Evolutionary conservation across 2,888 invertebrate species (phyloP).

Genomic region (Dermolepida albohirtum): DNA sequence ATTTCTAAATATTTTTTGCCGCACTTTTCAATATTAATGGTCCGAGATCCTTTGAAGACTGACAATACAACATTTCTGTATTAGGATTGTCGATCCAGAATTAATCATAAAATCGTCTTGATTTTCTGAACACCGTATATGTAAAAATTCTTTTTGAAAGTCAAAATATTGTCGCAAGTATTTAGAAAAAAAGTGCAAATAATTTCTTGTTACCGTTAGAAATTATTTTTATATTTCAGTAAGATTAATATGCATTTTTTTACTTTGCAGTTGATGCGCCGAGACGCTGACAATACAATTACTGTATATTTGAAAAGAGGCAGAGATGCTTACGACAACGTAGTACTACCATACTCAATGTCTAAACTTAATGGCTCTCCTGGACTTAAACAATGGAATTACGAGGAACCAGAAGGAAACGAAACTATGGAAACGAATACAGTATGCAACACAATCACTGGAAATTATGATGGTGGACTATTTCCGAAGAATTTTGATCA

Average conservation of each 20-base stretch:
- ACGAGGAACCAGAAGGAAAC: slow-evolving; percentile 58
- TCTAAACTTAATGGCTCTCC: slow-evolving; percentile 74
- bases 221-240: too few species aligned
- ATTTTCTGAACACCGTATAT: too few species aligned
- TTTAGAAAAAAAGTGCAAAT: too few species aligned
- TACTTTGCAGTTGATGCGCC: slow-evolving; percentile 67
- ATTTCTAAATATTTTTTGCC: too few species aligned
- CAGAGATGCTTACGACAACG: slow-evolving; percentile 49
- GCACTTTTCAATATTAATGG: too few species aligned
- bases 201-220: too few species aligned
- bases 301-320: slow-evolving; percentile 62
- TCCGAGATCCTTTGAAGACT: too few species aligned
- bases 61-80: too few species aligned
- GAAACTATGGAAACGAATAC: slow-evolving; percentile 63
- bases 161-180: too few species aligned
- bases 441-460: slow-evolving; percentile 75
- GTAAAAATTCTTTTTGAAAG: too few species aligned
- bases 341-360: slow-evolving; percentile 67
- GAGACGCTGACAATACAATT: slow-evolving; percentile 71
- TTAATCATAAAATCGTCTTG: too few species aligned
- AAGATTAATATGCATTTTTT: slow-evolving; percentile 14
- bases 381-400: slow-evolving; percentile 79
- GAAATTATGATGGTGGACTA: slow-evolving; percentile 78
- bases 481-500: slow-evolving; percentile 73
- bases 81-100: too few species aligned